Base-by-base conservation (phyloP, 2,888 invertebrate genomes). In the Lithodes maja region DNA sequence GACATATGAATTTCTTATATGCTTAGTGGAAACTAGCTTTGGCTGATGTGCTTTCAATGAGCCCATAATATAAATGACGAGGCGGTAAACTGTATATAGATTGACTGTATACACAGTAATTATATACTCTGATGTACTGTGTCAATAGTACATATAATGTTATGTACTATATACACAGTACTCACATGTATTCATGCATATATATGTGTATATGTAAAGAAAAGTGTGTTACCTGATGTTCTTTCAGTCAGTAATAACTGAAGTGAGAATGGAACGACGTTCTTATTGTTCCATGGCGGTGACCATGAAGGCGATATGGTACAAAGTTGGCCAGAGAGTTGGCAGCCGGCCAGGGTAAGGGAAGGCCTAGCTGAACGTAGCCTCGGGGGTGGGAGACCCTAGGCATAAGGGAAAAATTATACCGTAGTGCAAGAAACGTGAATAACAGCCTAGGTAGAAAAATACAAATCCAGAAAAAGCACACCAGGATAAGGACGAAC, bases 1-100 rank as follows among this genome's bases (percentile, higher is more conserved):
- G 86, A 86, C 83, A 84, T 85, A 85, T 87, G 85, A 85, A 90
- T 90, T 87, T 90, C 80, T 86, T 86, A 90, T 90, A 90, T 86
- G 82, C 83, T 86, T 90, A 90, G 86, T 74, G 61, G 79, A 78
- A 84, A 77, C 82, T 83, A 86, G 86, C 86, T 83, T 90, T 83
- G 78, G 83, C 86, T 86, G 83, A 79, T 90, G 75, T 90, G 86
- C 86, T 86, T 86, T 86, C 86, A 90, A 83, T 86, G 83, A 90
- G 86, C 86, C 79, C 54, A 53, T 81, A 84, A 80, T 85, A 81
- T 54, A 85, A 49, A 82, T 83, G 54, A 84, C 75, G 71, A 17
- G 54, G 81, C 80, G 80, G 75, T 81, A 54, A 33, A 17, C 81
- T 71, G 79, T n/a, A 69, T 50, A 79, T 79, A 15, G 15, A 68